Base-by-base conservation (phyloP, 2,888 invertebrate species). In the Lasioglossum pauxillum region DNA sequence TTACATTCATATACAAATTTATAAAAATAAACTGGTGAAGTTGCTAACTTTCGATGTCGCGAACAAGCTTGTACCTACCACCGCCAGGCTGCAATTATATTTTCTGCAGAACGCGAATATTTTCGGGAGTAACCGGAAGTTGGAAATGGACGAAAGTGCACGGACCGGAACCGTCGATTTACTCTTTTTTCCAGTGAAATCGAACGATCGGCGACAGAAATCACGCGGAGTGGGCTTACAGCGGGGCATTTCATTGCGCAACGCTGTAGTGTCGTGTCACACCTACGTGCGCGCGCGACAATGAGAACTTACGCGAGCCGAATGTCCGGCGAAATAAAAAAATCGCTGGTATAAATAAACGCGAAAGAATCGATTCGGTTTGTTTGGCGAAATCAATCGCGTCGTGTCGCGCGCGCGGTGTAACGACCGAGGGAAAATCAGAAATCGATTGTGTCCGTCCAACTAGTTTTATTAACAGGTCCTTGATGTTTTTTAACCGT, bases 261-360 rank as follows among this genome's bases (percentile, higher is more conserved):
- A 84, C 71, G 57, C 35, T 85, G 73, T 57, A n/a, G 57, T 57
- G 57, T n/a, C 57, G 57, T 57, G 57, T 81, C 73, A 80, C 85
- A 83, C 78, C 76, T 78, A 84, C 82, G 87, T 88, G 49, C 77
- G 60, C 83, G 76, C 81, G 79, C 73, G 84, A 69, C 80, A 80
- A 87, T 75, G 77, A 69, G 75, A 57, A 77, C 57, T 67, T 84
- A 74, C 76, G 31, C 60, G 35, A 46, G 71, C 64, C n/a, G 10
- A 49, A 78, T 64, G 44, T 16, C 49, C 44, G 41, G 31, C 16
- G n/a, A 72, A 75, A 46, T 57, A 67, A 80, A 27, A 71, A 38
- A 71, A 23, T 23, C 27, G 16, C 35, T 38, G 46, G 4, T 76
- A 82, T 76, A 79, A 78, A 83, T 77, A 74, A 75, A 71, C 60